Conservation (phyloP, 2,113 vertebrate species). For the Anarrhichthys ocellatus region DNA sequence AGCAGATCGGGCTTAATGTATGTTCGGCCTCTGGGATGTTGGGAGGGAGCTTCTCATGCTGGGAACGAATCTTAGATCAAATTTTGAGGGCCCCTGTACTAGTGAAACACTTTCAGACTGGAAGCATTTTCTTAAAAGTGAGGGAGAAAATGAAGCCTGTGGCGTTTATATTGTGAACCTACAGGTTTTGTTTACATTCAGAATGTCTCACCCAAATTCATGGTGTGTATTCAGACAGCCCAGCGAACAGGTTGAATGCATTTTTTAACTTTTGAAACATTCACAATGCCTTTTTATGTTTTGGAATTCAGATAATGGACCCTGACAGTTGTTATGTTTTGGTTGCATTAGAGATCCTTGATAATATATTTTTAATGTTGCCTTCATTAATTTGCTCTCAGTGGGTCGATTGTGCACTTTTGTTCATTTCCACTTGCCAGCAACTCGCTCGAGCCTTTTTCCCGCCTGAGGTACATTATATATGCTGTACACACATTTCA, state of each 20-base stretch:
- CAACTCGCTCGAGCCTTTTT: conserved; percentile 11
- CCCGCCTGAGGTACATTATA: conserved; percentile 30
- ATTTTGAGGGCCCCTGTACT: background rate
- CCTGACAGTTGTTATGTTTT: conserved; percentile 27
- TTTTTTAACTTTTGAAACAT: conserved; percentile 32
- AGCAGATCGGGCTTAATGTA: conserved; percentile 36
- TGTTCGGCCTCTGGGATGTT: conserved; percentile 31
- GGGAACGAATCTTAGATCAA: background rate
- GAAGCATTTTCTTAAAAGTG: background rate
- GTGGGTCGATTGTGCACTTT: conserved; percentile 42
- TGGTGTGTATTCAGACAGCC: background rate
- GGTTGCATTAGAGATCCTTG: conserved; percentile 17
- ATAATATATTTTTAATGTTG: conserved; percentile 53
- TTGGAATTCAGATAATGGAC: conserved; percentile 34
- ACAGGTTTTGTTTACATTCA: background rate
- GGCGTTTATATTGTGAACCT: background rate
- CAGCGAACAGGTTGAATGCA: background rate
- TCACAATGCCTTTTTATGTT: conserved; percentile 13
- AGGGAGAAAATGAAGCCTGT: background rate
- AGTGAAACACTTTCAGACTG: conserved; percentile 4
- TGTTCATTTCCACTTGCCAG: conserved; percentile 42
- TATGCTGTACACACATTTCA: conserved; percentile 35
- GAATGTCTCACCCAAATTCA: background rate
- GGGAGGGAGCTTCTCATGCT: conserved; percentile 10
- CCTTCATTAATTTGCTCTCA: conserved; percentile 56